These are phyloP conservation scores for Coluber constrictor DNA, from an alignment of 2,797 vertebrate species.

Conservation along the genomic window DNA sequence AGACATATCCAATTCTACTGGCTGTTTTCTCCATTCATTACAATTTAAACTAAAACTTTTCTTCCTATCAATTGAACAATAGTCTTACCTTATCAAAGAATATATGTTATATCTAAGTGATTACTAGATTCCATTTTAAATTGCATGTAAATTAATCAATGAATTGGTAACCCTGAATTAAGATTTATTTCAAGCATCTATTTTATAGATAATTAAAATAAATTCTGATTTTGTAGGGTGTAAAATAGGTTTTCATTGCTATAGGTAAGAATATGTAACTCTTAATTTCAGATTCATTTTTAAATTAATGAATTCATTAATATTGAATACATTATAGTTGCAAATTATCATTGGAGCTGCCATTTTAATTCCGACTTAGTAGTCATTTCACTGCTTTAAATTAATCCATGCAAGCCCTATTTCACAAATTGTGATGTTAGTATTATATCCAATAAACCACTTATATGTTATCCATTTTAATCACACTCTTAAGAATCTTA, in stretches of 20 bases:
- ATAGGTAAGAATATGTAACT: neutral
- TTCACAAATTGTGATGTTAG: neutral
- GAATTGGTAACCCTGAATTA: neutral
- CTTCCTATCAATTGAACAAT: neutral
- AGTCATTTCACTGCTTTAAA: neutral
- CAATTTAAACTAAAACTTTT: neutral
- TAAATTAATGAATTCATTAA: neutral
- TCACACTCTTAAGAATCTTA: neutral
- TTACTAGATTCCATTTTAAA: neutral
- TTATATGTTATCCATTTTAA: neutral
- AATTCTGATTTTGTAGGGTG: neutral
- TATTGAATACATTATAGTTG: neutral
- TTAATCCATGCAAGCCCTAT: neutral
- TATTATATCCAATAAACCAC: neutral
- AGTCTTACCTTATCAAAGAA: neutral
- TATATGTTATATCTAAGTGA: neutral
- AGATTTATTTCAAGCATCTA: neutral
- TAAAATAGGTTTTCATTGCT: neutral
- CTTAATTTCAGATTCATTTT: neutral
- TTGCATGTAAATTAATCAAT: neutral
- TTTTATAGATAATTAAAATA: neutral
- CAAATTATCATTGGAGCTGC: neutral
- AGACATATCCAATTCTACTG: neutral
- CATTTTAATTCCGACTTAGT: neutral
- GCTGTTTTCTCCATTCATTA: neutral